These are phyloP conservation scores for Pseudopipra pipra DNA, from an alignment of 2,113 vertebrate species.

Conservation along the genomic window DNA sequence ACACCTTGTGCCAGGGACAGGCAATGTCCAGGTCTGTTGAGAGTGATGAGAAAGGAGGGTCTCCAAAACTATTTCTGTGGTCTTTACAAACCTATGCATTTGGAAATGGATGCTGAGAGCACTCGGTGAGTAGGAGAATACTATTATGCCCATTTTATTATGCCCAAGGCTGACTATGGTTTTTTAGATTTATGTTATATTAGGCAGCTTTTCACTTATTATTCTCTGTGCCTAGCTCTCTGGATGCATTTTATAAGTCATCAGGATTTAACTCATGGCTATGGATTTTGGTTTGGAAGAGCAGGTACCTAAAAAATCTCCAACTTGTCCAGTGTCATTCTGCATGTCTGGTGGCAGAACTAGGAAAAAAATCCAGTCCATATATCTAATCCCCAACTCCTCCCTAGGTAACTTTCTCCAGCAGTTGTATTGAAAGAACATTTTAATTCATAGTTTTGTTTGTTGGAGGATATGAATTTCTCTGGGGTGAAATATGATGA, in stretches of 20 bases:
- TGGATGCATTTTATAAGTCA: conserved; percentile 54
- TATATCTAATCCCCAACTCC: neutral
- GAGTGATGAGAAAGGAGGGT: neutral
- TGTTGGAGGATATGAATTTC: neutral
- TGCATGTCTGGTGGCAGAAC: neutral
- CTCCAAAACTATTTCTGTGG: neutral
- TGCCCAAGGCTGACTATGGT: conserved; percentile 40
- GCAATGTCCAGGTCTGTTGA: neutral
- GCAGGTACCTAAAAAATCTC: conserved; percentile 9
- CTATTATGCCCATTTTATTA: conserved; percentile 49
- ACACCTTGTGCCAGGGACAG: neutral
- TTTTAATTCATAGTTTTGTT: conserved; percentile 31
- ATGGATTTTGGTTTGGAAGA: conserved; percentile 25
- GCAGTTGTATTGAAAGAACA: neutral
- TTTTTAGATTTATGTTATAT: conserved; percentile 63
- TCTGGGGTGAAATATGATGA: conserved; percentile 4
- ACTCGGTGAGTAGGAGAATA: conserved; percentile 34
- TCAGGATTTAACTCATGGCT: conserved; percentile 43
- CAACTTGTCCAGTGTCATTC: neutral
- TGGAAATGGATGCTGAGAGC: conserved; percentile 37
- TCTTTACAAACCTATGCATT: conserved; percentile 15
- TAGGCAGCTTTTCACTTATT: conserved; percentile 64
- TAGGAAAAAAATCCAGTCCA: neutral
- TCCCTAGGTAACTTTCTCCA: neutral
- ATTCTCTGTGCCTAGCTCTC: conserved; percentile 48